These are phyloP conservation scores for Agonopterix subpropinquella DNA, from an alignment of 2,888 invertebrate genomes.

Conservation along the genomic window DNA sequence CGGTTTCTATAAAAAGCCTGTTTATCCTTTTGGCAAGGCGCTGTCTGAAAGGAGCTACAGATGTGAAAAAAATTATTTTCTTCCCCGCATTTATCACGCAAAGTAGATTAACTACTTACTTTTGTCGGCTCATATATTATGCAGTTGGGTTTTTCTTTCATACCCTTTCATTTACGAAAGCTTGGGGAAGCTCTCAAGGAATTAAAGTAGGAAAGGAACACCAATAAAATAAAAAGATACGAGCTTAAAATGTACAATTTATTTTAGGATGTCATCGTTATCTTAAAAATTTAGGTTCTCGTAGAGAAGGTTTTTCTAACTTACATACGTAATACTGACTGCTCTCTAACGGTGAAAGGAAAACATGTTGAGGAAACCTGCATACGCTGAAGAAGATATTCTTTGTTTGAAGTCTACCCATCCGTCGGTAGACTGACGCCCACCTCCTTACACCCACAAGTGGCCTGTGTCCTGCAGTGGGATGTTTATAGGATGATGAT, in stretches of 20 bases:
- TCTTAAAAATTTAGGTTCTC: too few relatives aligned
- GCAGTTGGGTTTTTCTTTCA: slow-evolving; percentile 16
- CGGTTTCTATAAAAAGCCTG: slow-evolving; percentile 9
- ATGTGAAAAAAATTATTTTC: slow-evolving; percentile 12
- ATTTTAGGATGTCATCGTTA: not conserved
- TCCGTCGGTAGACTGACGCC: too few relatives aligned
- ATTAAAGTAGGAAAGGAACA: slow-evolving; percentile 1
- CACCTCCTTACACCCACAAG: too few relatives aligned
- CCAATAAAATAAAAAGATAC: not conserved
- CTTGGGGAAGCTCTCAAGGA: slow-evolving; percentile 9
- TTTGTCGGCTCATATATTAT: slow-evolving; percentile 23
- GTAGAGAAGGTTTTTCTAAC: too few relatives aligned
- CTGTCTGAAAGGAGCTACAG: not conserved
- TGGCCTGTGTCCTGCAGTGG: too few relatives aligned
- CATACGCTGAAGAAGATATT: too few relatives aligned
- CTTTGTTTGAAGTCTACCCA: too few relatives aligned
- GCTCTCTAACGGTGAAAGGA: too few relatives aligned
- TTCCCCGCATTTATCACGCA: slow-evolving; percentile 14
- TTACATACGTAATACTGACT: too few relatives aligned
- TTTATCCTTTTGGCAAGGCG: slow-evolving; percentile 7
- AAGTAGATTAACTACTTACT: slow-evolving; percentile 19
- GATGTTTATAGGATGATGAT: too few relatives aligned
- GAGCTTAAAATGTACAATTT: not conserved
- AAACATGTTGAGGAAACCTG: too few relatives aligned
- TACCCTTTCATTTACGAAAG: slow-evolving; percentile 3